Percentiles rank a stretch among this genome's conserved stretches.
Conservation (phyloP, 2,113 vertebrate species). For the Chunga burmeisteri region DNA sequence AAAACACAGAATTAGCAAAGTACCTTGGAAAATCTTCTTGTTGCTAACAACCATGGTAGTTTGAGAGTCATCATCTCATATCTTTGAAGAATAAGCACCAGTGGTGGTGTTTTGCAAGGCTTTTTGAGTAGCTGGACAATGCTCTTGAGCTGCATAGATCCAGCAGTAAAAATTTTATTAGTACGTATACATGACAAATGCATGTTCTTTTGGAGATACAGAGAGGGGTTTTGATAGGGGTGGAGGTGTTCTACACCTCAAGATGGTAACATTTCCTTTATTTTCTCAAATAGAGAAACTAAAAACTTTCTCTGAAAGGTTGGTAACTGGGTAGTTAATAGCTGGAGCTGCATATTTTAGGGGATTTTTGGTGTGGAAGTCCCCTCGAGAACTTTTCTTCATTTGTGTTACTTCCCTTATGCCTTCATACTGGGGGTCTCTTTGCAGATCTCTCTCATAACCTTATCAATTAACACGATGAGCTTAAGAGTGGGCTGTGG, state of each 20-base stretch:
- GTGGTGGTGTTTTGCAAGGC: neutral
- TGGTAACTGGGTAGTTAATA: neutral
- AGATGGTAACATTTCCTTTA: neutral
- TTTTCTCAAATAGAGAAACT: neutral
- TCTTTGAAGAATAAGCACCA: neutral
- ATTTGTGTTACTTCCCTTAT: neutral
- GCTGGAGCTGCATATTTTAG: neutral
- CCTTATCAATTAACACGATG: neutral
- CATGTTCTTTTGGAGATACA: fast-evolving
- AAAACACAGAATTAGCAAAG: neutral
- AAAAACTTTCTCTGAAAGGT: neutral
- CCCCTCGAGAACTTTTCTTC: neutral
- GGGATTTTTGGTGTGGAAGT: slow-evolving; percentile 2
- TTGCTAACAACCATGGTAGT: neutral
- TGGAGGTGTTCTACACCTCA: neutral
- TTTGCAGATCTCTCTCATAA: neutral
- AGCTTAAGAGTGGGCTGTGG: neutral
- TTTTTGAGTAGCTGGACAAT: neutral
- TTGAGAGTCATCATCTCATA: neutral
- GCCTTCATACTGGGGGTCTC: neutral
- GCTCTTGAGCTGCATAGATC: neutral
- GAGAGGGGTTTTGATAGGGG: neutral
- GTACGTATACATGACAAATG: fast-evolving
- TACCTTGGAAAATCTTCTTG: neutral
- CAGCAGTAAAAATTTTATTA: neutral